These are phyloP conservation scores for Anguilla pacifica DNA, from an alignment of 2,797 vertebrate genomes.

Conservation along the genomic window DNA sequence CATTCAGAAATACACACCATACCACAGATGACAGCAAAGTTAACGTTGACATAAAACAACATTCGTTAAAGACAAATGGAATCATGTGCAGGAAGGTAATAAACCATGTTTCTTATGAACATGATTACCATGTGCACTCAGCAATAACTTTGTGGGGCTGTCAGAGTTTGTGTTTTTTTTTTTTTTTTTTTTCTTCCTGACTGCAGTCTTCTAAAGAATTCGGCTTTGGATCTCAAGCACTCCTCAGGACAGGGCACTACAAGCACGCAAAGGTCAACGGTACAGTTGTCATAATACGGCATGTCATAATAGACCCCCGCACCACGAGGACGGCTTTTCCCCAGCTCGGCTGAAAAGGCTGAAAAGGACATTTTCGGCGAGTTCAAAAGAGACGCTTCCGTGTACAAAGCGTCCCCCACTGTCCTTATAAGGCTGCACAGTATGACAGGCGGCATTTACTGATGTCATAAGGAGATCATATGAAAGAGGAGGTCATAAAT, in stretches of 20 bases:
- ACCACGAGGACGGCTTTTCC: neutral
- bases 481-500: neutral
- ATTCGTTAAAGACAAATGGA: neutral
- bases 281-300: neutral
- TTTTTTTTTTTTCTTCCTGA: neutral
- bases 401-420: neutral
- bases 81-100: neutral
- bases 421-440: neutral
- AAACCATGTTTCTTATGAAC: neutral
- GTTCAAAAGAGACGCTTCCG: neutral
- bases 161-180: neutral
- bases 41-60: neutral
- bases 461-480: neutral
- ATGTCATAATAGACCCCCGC: neutral
- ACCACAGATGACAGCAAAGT: neutral
- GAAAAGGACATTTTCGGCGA: neutral
- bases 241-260: neutral
- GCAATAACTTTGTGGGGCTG: neutral
- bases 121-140: neutral
- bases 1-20: neutral
- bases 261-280: neutral
- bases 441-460: neutral
- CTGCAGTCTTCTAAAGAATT: neutral
- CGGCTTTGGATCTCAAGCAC: neutral
- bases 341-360: neutral